phyloP scores from a whole-genome alignment of 2,888 invertebrate species.

The Gerosis bhagava region DNA sequence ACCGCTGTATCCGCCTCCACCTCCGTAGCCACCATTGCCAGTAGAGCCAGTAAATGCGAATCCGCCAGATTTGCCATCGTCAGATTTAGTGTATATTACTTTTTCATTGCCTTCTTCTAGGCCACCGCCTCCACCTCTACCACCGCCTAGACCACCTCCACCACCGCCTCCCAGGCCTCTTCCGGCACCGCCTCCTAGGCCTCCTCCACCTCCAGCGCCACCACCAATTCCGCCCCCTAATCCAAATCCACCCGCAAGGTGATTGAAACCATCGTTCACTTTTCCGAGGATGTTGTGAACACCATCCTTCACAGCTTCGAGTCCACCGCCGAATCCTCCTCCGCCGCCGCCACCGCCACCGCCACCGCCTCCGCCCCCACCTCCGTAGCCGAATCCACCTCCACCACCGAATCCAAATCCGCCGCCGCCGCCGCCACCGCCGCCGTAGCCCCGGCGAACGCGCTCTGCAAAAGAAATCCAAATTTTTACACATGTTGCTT shows the following conservation, averaged over 20 bases:
- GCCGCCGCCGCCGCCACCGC: slow-evolving; percentile 42
- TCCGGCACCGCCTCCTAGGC: slow-evolving; percentile 53
- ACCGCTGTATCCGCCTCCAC: slow-evolving; percentile 60
- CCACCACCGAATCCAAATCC: slow-evolving; percentile 41
- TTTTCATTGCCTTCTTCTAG: slow-evolving; percentile 42
- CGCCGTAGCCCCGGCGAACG: slow-evolving; percentile 54
- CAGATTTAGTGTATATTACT: slow-evolving; percentile 59
- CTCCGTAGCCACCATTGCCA: slow-evolving; percentile 68
- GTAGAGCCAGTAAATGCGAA: slow-evolving; percentile 66
- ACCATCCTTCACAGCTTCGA: slow-evolving; percentile 50
- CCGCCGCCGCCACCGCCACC: slow-evolving; percentile 40
- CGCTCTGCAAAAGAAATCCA: slow-evolving; percentile 63
- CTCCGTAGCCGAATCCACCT: no score
- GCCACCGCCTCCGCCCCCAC: slow-evolving; percentile 41
- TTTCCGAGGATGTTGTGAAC: slow-evolving; percentile 53
- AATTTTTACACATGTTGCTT: no score
- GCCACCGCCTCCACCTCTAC: slow-evolving; percentile 33
- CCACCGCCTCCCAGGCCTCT: slow-evolving; percentile 37
- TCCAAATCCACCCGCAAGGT: slow-evolving; percentile 32
- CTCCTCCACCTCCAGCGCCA: no score
- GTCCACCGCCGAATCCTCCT: slow-evolving; percentile 42
- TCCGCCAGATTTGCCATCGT: slow-evolving; percentile 71
- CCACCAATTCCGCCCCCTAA: slow-evolving; percentile 34
- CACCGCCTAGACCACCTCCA: slow-evolving; percentile 30
- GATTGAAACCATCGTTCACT: slow-evolving; percentile 45